Percentiles rank a stretch among this genome's conserved stretches.
Conservation (phyloP, 2,888 invertebrate species). For the Pyralis farinalis region DNA sequence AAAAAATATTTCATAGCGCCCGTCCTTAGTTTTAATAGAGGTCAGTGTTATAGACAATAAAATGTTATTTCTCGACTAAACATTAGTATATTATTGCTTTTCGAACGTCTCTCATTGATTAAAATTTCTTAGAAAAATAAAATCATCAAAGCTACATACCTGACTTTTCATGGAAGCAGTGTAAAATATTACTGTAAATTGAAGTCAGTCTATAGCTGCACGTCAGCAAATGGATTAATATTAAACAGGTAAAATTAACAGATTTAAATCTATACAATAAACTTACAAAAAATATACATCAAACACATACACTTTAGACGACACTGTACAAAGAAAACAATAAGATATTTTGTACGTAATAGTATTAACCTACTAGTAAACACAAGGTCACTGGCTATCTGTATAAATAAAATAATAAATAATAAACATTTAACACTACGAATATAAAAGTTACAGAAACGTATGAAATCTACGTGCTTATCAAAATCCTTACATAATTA, state of each 20-base stretch:
- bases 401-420: slow-evolving; percentile 13
- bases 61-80: no score
- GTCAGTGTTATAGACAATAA: no score
- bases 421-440: slow-evolving; percentile 32
- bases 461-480: slow-evolving; percentile 53
- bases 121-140: slow-evolving; percentile 4
- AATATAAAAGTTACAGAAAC: slow-evolving; percentile 40
- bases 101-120: not conserved
- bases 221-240: not conserved
- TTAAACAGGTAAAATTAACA: not conserved
- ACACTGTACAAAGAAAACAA: not conserved
- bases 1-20: no score
- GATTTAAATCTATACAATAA: not conserved
- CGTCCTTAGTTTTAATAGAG: no score
- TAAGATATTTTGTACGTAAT: slow-evolving; percentile 1
- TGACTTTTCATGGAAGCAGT: slow-evolving; percentile 3
- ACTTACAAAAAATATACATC: not conserved
- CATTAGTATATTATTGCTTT: not conserved
- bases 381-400: slow-evolving; percentile 3
- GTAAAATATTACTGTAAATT: slow-evolving; percentile 2
- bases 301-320: not conserved
- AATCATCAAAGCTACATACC: not conserved
- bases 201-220: slow-evolving; percentile 6
- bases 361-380: not conserved
- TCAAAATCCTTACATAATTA: slow-evolving; percentile 38